Evolutionary conservation across 2,113 vertebrate species (phyloP).

Genomic region (Phalacrocorax aristotelis): DNA sequence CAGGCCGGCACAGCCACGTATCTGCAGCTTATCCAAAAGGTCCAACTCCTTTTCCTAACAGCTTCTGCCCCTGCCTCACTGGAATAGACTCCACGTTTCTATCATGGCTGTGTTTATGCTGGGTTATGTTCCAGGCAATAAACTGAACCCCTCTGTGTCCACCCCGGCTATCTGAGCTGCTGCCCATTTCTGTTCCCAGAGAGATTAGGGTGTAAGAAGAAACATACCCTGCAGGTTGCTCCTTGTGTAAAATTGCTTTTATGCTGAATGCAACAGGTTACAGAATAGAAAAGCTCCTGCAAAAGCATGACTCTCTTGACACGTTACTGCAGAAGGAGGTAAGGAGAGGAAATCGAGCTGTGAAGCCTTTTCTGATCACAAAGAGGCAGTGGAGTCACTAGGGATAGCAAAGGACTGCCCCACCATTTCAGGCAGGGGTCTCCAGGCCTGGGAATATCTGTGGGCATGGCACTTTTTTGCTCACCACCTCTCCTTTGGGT

Average conservation of each 20-base stretch:
- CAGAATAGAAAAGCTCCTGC: neutral
- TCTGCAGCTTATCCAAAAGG: neutral
- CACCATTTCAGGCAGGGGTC: neutral
- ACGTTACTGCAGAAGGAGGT: neutral
- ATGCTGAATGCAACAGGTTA: neutral
- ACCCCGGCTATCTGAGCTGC: neutral
- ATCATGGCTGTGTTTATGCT: neutral
- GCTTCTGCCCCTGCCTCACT: neutral
- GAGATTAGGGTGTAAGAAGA: neutral
- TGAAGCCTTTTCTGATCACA: neutral
- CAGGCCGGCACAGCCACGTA: neutral
- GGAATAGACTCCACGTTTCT: neutral
- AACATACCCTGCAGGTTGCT: neutral
- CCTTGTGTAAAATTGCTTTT: neutral
- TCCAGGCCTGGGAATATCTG: neutral
- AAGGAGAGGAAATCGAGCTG: neutral
- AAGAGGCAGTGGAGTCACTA: too few species aligned
- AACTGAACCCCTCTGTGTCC: neutral
- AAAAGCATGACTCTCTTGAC: neutral
- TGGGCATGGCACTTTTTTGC: neutral
- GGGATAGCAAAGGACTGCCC: neutral
- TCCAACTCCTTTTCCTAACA: constrained; percentile 1
- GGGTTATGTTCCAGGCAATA: constrained; percentile 4
- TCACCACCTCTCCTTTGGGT: neutral
- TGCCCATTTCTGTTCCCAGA: neutral